Conservation (phyloP, 2,797 vertebrate species). For the Salmo trutta region DNA sequence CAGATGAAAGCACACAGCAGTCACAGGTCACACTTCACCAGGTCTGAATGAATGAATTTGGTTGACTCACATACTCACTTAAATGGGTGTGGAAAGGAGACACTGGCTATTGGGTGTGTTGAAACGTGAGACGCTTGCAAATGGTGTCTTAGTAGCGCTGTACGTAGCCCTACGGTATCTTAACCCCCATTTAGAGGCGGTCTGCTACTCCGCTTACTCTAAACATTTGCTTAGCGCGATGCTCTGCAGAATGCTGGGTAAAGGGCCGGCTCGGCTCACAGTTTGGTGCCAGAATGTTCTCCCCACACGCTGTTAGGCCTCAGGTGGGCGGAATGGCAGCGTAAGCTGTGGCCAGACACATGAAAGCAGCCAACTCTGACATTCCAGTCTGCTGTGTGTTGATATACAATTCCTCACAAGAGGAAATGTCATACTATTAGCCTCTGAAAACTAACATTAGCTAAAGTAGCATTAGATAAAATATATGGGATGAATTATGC, state of each 20-base stretch:
- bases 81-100: neutral
- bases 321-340: neutral
- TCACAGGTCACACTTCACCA: constrained; percentile 30
- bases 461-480: neutral
- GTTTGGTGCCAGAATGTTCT: constrained; percentile 46
- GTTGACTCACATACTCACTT: neutral
- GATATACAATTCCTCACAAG: neutral
- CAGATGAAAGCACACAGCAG: constrained; percentile 39
- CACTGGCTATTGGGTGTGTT: neutral
- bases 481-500: neutral
- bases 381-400: neutral
- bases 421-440: neutral
- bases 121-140: neutral
- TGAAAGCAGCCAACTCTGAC: neutral
- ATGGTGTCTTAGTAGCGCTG: neutral
- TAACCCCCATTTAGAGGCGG: constrained; percentile 8
- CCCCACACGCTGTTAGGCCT: constrained; percentile 9
- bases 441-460: neutral
- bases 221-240: constrained; percentile 36
- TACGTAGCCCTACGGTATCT: neutral
- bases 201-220: constrained; percentile 15
- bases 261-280: constrained; percentile 32
- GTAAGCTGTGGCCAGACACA: constrained; percentile 4
- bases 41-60: neutral
- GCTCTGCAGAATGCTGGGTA: constrained; percentile 16